A percentile compares a stretch with the other conserved stretches of the same genome.
phyloP scores from a whole-genome alignment of 2,797 vertebrate genomes.

The Eutrigla gurnardus region DNA sequence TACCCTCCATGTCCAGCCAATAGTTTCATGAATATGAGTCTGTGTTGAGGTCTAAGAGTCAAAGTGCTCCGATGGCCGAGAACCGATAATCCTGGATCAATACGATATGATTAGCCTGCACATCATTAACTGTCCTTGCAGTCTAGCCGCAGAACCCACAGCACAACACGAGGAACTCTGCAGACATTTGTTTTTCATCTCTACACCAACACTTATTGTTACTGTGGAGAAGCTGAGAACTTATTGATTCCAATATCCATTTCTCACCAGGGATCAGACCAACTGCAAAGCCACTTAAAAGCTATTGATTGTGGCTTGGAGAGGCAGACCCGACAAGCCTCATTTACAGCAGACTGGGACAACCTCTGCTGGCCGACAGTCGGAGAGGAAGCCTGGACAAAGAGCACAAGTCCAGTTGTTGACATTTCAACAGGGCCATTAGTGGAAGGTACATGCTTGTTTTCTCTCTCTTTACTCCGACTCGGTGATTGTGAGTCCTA shows the following conservation, averaged over 20 bases:
- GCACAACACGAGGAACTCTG: conserved; percentile 10
- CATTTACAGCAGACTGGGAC: conserved; percentile 63
- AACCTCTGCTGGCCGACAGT: conserved; percentile 10
- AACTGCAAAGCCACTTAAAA: conserved; percentile 80
- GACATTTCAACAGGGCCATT: not conserved
- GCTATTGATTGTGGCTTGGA: conserved; percentile 79
- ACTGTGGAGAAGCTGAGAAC: conserved; percentile 61
- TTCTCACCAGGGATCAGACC: conserved; percentile 75
- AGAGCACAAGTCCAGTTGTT: not conserved
- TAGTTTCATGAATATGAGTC: conserved; percentile 7
- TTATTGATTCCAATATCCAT: conserved; percentile 82
- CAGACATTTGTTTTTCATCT: conserved; percentile 27
- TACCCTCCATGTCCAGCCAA: not conserved
- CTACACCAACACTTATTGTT: conserved; percentile 51
- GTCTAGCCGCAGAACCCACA: conserved; percentile 13
- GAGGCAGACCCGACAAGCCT: conserved; percentile 59
- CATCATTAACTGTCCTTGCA: conserved; percentile 38
- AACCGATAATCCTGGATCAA: conserved; percentile 31
- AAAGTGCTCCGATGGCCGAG: conserved; percentile 3
- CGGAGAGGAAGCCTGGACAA: conserved; percentile 14
- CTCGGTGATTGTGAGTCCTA: not conserved
- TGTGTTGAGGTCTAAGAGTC: conserved; percentile 19
- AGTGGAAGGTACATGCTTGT: not conserved
- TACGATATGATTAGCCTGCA: conserved; percentile 37
- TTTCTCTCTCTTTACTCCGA: not conserved